Evolutionary conservation across 2,113 vertebrate genomes (phyloP).

Genomic region (Boleophthalmus pectinirostris): DNA sequence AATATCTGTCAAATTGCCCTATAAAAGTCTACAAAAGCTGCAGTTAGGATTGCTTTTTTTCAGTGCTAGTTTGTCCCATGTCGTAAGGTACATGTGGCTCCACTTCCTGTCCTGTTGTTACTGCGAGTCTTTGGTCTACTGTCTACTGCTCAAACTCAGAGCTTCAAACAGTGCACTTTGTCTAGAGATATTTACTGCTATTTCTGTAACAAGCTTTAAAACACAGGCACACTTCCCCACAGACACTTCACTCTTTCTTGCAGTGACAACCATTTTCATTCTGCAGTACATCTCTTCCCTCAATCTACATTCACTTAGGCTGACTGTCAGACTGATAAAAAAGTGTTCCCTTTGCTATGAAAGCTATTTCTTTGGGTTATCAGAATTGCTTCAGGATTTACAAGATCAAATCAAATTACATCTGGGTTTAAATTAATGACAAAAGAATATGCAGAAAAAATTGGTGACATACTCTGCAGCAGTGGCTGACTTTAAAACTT

Average conservation of each 20-base stretch:
- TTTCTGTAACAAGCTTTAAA: slow-evolving; percentile 12
- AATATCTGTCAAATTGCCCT: neutral
- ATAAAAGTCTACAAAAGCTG: neutral
- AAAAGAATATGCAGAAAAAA: too few species aligned
- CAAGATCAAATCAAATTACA: neutral
- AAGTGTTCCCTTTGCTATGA: neutral
- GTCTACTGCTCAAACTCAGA: slow-evolving; percentile 12
- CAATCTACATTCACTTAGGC: neutral
- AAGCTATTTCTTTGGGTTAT: neutral
- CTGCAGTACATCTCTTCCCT: neutral
- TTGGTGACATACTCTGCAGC: too few species aligned
- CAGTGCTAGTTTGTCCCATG: neutral
- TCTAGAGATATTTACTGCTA: slow-evolving; percentile 5
- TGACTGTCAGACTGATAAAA: neutral
- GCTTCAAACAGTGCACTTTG: neutral
- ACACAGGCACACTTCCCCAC: neutral
- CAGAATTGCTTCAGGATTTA: neutral
- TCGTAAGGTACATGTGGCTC: neutral
- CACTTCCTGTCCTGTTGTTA: slow-evolving; percentile 33
- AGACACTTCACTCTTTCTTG: neutral
- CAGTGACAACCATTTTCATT: slow-evolving; percentile 9
- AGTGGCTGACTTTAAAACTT: too few species aligned
- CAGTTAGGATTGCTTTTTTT: neutral
- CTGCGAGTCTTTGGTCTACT: slow-evolving; percentile 13
- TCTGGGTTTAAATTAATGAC: neutral